Base-by-base conservation (phyloP, 2,797 vertebrate species). In the Sebastes nivosus region DNA sequence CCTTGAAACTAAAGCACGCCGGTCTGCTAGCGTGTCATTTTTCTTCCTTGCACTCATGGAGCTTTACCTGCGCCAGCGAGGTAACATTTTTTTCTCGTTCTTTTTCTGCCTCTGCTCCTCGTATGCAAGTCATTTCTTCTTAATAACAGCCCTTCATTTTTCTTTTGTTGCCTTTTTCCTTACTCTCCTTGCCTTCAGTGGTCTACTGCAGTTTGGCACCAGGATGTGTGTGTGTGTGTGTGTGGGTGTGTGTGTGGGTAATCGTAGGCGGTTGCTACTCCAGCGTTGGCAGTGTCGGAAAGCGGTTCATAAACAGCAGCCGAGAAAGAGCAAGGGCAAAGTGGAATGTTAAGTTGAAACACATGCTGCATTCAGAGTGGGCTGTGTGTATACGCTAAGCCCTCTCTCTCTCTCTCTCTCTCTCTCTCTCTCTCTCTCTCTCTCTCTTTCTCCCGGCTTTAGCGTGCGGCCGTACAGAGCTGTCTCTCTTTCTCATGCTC, bases 311-410 rank as follows among this genome's bases (percentile, higher is more conserved):
- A 86, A 92, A 89, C 87, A 90, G 84, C 80, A 84, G 75, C 66
- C 3, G 87, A 87, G 89, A 88, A 86, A 77, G 80, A 82, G 86
- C 74, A 64, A 86, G 86, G 89, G 88, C 91, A 90, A 94, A 92
- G 93, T 81, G 91, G 93, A 95, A 95, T 93, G 92, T 94, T 94
- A 93, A 95, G 92, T 94, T 95, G 86, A 92, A 95, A 95, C 94
- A 95, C 92, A 94, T 94, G 93, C 88, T 90, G 91, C 88, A 93
- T 93, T 94, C 84, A 95, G 90, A 93, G 87, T 59, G 75, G 79
- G 83, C 75, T 59, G 86, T 9, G 72, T 59, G 72, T 59, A 64
- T 73, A 27, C 69, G 72, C 80, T 81, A 76, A 81, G 84, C 82
- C 16, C 55, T 22, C 81, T 18, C 78, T 22, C 27, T 6, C 50